Base-by-base conservation (phyloP, 92 coral and sea anemone species). In the Zoanthus solanderi region DNA sequence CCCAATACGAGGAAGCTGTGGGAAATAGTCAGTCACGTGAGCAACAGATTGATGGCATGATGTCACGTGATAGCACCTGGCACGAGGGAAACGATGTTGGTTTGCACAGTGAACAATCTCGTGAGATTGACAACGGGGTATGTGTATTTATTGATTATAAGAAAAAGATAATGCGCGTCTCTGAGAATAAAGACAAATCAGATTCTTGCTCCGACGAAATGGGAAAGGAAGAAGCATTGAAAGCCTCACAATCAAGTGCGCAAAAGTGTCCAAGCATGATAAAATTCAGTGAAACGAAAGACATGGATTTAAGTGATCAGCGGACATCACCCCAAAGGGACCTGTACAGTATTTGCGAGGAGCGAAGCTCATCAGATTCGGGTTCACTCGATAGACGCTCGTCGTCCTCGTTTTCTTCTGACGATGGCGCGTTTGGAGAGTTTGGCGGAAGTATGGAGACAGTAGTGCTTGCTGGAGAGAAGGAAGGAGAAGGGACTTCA, bases 391-490 rank as follows among this genome's bases (percentile, higher is more conserved):
- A 73, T 66, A 68, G 57, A 23, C 74, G 74, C 7, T 81, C 85
- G 63, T 81, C 75, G 42, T 44, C 75, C n/a, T 81, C 85, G 18
- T 80, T 80, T 66, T 80, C 85, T 13, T 81, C 85, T 50, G 85
- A 81, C 30, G 85, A 81, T 15, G 75, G 47, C 61, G 23, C 60
- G 45, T 81, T 81, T 28, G 45, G 85, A 8, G 85, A 81, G 57
- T 81, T 81, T 9, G 85, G 85, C 16, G 85, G 85, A 13, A 81
- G 85, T 50, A 73, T 46, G 61, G 85, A 81, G 63, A 81, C 85
- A n/a, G 85, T 81, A 0, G 85, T 81, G 63, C 28, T 77, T 18
- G 82, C 65, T 12, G 82, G 13, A 6, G 67, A 77, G 5, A 63
- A 63, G 9, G 82, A 68, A 44, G 71, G 44, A 6, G 85, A 66